Evolutionary conservation across 1,140 invertebrate genomes (phyloP).

Genomic region (Brachionus asplanchnoidis): DNA sequence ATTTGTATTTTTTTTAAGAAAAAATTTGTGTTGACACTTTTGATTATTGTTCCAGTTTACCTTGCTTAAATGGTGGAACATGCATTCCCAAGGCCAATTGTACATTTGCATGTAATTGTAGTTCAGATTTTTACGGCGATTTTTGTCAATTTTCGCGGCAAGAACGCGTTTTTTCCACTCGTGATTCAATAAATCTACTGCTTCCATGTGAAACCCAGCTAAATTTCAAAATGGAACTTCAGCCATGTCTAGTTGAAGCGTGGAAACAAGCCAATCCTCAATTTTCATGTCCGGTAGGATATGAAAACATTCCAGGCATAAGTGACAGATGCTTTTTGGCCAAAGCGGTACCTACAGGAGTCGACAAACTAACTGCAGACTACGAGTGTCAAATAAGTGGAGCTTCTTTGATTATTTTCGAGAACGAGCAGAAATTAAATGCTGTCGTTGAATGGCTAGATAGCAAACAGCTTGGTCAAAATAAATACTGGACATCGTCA

Average conservation of each 20-base stretch:
- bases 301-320: background rate
- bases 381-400: conserved; percentile 4
- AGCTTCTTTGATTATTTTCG: background rate
- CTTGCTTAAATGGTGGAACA: conserved; percentile 78
- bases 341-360: background rate
- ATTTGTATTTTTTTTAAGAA: conserved; percentile 6
- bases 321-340: background rate
- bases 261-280: conserved; percentile 10
- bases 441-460: background rate
- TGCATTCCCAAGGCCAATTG: conserved; percentile 58
- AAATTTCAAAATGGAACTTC: background rate
- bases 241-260: conserved; percentile 2
- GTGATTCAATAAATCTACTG: background rate
- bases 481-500: background rate
- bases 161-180: background rate
- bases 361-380: background rate
- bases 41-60: conserved; percentile 49
- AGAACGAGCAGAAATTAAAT: background rate
- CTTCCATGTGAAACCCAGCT: background rate
- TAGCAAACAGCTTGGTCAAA: background rate
- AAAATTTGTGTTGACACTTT: background rate
- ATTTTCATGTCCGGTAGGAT: conserved; percentile 2
- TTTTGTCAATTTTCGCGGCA: background rate
- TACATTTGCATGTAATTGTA: conserved; percentile 36
- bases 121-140: background rate